Conservation (phyloP, 1,140 invertebrate genomes). For the Formica selysi region DNA sequence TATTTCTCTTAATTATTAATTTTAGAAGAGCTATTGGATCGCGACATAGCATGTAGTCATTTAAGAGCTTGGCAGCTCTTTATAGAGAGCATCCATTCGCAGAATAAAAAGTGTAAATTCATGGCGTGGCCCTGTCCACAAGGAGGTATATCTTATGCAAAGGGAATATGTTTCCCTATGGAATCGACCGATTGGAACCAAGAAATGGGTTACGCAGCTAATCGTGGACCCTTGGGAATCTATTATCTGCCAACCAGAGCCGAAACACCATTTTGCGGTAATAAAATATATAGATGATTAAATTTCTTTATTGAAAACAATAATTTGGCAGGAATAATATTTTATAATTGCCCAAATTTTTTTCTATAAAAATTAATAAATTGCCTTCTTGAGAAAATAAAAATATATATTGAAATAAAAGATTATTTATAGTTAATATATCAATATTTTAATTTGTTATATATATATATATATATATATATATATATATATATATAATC, state of each 20-base stretch:
- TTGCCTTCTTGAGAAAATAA: conserved; percentile 7
- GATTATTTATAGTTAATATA: not conserved
- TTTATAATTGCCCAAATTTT: not conserved
- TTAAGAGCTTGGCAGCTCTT: conserved; percentile 90
- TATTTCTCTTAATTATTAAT: not conserved
- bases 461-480: conserved; percentile 9
- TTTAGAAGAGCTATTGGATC: conserved; percentile 81
- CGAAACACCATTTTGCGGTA: conserved; percentile 86
- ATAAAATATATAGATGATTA: conserved; percentile 35
- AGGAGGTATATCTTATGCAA: conserved; percentile 80
- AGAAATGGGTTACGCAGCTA: conserved; percentile 83
- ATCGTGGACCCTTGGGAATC: conserved; percentile 81
- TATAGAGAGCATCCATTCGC: conserved; percentile 89
- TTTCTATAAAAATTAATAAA: no score
- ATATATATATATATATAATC: not conserved
- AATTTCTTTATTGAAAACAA: conserved; percentile 36
- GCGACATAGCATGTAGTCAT: conserved; percentile 91
- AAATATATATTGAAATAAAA: not conserved
- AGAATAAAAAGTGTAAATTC: conserved; percentile 83
- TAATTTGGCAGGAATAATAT: not conserved
- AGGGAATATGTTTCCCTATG: conserved; percentile 85
- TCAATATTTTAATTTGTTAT: no score
- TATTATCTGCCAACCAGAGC: conserved; percentile 85
- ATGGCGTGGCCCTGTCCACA: conserved; percentile 85
- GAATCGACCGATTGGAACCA: conserved; percentile 80